Conservation (phyloP, 1,140 invertebrate species). For the Coenobita brevimanus region DNA sequence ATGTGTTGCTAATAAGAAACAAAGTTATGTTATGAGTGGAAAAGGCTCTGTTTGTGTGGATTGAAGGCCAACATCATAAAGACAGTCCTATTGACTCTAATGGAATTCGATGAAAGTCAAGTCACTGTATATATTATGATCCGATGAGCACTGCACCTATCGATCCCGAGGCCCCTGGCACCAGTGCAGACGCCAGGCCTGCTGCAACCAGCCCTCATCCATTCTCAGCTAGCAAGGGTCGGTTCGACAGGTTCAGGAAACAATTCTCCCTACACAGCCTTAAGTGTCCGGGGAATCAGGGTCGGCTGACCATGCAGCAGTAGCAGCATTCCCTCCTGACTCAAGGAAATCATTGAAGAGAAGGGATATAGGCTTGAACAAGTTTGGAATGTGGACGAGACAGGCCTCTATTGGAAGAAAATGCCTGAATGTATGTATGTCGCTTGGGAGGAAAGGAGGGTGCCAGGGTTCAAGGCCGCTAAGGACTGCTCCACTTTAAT, state of each 20-base stretch:
- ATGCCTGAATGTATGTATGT: too few species aligned
- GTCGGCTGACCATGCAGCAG: neutral
- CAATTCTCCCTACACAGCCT: too few species aligned
- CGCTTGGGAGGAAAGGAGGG: neutral
- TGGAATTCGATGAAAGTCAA: neutral
- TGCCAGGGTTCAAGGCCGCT: neutral
- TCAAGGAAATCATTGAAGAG: too few species aligned
- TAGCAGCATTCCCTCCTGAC: neutral
- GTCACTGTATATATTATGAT: neutral
- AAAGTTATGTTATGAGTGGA: too few species aligned
- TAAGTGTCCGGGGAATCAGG: neutral
- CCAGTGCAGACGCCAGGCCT: neutral
- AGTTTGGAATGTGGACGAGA: neutral
- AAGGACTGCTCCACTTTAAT: neutral
- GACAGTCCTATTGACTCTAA: too few species aligned
- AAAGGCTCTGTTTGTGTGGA: too few species aligned
- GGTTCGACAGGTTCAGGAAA: too few species aligned
- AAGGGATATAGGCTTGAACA: too few species aligned
- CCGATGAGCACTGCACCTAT: neutral
- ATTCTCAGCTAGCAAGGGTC: too few species aligned
- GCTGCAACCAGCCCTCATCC: neutral
- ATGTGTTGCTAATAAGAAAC: neutral
- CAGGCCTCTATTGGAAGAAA: neutral
- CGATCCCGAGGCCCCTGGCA: neutral
- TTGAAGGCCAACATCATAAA: neutral